phyloP scores from a whole-genome alignment of 2,113 vertebrate species.

The Barnardius zonarius region DNA sequence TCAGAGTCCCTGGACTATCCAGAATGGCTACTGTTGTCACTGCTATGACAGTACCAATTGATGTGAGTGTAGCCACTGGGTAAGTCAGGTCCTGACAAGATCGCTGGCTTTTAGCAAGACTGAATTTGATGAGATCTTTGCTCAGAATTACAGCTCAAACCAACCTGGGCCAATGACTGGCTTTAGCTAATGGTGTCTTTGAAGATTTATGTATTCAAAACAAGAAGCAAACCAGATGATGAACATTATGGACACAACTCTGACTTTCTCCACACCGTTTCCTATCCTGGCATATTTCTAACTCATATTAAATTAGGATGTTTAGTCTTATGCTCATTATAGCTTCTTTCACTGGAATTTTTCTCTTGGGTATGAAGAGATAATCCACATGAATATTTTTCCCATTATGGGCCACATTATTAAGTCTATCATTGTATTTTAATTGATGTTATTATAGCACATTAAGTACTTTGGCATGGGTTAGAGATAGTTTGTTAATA shows the following conservation, averaged over 20 bases:
- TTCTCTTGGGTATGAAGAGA: slow-evolving; percentile 31
- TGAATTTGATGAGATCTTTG: neutral
- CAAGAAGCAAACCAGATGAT: slow-evolving; percentile 12
- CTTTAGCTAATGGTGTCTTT: neutral
- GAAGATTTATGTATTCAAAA: slow-evolving; percentile 11
- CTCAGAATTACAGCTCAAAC: neutral
- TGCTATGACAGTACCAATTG: rapidly evolving
- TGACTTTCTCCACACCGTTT: slow-evolving; percentile 15
- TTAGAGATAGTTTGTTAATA: slow-evolving; percentile 45
- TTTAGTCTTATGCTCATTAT: slow-evolving; percentile 28
- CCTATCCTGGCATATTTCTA: neutral
- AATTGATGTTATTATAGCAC: slow-evolving; percentile 39
- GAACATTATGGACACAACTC: slow-evolving; percentile 9
- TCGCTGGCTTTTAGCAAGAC: neutral
- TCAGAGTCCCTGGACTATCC: neutral
- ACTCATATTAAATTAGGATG: neutral
- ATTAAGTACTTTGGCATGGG: slow-evolving; percentile 10
- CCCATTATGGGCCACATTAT: slow-evolving; percentile 8
- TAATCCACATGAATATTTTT: slow-evolving; percentile 45
- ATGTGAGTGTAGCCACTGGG: neutral
- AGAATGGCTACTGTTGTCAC: neutral
- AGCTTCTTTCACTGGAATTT: neutral
- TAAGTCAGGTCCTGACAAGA: neutral
- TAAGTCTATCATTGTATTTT: slow-evolving; percentile 43
- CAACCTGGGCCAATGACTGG: neutral